These are phyloP conservation scores for Orthonyx spaldingii DNA, from an alignment of 2,113 vertebrate species.

Conservation along the genomic window DNA sequence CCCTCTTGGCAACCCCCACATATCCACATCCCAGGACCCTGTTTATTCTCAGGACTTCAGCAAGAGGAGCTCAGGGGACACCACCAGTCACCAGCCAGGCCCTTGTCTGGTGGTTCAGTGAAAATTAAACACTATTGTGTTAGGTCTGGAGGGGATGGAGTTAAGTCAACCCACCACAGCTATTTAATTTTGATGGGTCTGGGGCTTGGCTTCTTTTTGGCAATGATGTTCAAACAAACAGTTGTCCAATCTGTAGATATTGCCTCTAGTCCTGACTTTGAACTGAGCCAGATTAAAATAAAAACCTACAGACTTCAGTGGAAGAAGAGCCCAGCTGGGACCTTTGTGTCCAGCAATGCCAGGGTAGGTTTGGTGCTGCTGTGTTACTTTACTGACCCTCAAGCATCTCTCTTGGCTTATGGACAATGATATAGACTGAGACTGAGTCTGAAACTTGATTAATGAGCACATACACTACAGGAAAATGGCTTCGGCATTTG, in stretches of 20 bases:
- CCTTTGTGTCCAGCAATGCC: rapidly evolving
- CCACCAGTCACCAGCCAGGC: not conserved
- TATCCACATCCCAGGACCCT: not conserved
- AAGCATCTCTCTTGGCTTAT: not conserved
- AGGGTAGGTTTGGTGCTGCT: not conserved
- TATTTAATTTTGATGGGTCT: not conserved
- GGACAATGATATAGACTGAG: not conserved
- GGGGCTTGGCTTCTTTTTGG: not conserved
- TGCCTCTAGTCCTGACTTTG: not conserved
- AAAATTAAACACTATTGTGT: not conserved
- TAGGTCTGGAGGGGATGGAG: not conserved
- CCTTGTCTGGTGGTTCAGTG: not conserved
- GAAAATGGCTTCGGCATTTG: constrained; percentile 32
- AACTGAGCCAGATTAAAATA: not conserved
- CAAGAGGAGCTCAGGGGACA: not conserved
- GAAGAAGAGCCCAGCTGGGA: not conserved
- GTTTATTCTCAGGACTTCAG: not conserved
- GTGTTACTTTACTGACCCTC: not conserved
- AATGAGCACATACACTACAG: constrained; percentile 8
- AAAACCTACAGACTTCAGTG: not conserved
- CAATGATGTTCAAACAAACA: not conserved
- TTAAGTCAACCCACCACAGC: not conserved
- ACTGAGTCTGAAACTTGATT: constrained; percentile 6
- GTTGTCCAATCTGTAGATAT: not conserved
- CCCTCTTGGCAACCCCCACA: not conserved